Conservation (phyloP, 2,113 vertebrate genomes). For the Hemicordylus capensis region DNA sequence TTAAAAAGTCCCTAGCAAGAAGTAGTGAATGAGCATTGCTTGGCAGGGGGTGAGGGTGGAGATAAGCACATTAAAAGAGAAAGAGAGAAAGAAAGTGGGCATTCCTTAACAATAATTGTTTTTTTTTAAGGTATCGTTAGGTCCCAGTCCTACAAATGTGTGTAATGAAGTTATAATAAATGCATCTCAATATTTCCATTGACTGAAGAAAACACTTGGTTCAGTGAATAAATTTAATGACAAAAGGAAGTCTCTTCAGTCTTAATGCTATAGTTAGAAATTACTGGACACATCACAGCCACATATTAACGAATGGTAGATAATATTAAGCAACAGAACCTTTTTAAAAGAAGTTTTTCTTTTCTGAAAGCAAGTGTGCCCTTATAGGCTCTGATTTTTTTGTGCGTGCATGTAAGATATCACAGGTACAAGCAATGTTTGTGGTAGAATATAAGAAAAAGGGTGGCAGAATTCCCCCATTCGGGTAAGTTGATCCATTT, state of each 20-base stretch:
- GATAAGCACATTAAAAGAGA: constrained; percentile 25
- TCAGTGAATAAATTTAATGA: background rate
- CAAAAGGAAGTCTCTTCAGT: background rate
- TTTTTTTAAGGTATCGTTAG: no score
- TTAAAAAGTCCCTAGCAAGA: constrained; percentile 21
- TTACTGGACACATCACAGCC: background rate
- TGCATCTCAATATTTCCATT: background rate
- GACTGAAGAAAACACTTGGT: background rate
- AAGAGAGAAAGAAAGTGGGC: constrained; percentile 17
- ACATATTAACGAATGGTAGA: background rate
- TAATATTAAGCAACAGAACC: background rate
- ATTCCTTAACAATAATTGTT: background rate
- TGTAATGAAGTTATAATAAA: background rate
- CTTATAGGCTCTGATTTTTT: background rate
- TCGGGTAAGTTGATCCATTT: background rate
- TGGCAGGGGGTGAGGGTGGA: constrained; percentile 20
- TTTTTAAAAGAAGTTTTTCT: no score
- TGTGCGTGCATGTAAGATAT: background rate
- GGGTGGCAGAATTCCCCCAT: background rate
- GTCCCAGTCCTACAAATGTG: no score
- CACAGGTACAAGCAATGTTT: background rate
- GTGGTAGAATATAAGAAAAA: background rate
- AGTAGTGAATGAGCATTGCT: constrained; percentile 11
- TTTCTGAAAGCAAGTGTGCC: background rate
- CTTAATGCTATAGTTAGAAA: background rate